Conservation (phyloP, 2,888 invertebrate genomes). For the Lasioglossum vierecki region DNA sequence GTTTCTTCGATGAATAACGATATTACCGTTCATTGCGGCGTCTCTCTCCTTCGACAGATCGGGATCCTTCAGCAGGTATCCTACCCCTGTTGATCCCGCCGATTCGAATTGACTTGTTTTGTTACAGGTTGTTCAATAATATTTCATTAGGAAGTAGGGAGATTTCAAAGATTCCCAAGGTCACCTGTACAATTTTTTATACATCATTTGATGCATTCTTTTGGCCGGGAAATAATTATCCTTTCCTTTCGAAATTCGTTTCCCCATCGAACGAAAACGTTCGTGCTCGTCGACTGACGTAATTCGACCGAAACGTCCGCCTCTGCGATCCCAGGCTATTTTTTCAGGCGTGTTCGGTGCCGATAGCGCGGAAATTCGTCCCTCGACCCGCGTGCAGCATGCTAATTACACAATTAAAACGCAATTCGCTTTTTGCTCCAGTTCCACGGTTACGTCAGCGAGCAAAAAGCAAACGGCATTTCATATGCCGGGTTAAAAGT, state of each 20-base stretch:
- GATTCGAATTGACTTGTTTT: not conserved
- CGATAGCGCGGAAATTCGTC: slow-evolving; percentile 27
- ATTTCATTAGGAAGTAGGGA: not conserved
- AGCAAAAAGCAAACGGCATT: slow-evolving; percentile 45
- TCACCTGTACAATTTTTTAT: no score
- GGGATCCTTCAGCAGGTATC: not conserved
- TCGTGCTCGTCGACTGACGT: not conserved
- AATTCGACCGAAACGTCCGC: slow-evolving; percentile 2
- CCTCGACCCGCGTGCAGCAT: slow-evolving; percentile 1
- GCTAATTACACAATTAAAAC: slow-evolving; percentile 36
- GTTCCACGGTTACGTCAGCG: slow-evolving; percentile 39
- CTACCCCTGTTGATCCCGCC: not conserved
- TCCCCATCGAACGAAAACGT: not conserved
- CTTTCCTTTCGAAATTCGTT: not conserved
- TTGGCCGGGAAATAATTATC: not conserved
- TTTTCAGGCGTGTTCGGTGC: not conserved
- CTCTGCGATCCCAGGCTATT: not conserved
- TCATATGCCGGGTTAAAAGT: slow-evolving; percentile 50
- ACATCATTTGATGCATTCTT: no score
- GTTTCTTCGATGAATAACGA: not conserved
- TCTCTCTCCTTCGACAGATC: not conserved
- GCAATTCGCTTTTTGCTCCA: slow-evolving; percentile 36
- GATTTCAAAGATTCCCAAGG: no score
- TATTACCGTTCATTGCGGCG: not conserved
- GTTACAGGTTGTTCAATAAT: not conserved